Conservation (phyloP, 2,888 invertebrate species). For the Scaptomyza flava region DNA sequence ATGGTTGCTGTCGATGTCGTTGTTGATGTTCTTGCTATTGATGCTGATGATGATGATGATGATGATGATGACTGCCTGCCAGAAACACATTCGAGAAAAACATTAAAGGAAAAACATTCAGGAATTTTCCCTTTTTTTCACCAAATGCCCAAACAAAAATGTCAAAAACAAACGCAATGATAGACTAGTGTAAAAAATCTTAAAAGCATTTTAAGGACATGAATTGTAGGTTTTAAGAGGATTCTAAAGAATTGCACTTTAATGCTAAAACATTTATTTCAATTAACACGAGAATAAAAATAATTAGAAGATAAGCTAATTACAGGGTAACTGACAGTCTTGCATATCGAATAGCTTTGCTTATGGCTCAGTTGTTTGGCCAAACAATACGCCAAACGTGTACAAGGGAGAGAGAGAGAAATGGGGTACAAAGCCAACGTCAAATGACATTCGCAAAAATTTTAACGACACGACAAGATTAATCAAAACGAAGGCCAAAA, state of each 20-base stretch:
- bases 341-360: background rate
- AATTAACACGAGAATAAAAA: background rate
- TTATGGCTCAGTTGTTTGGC: slow-evolving; percentile 22
- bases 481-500: slow-evolving; percentile 68
- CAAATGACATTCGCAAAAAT: slow-evolving; percentile 78
- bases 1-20: slow-evolving; percentile 37
- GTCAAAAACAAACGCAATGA: background rate
- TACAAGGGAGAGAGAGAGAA: background rate
- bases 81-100: slow-evolving; percentile 40
- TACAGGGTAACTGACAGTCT: slow-evolving; percentile 11
- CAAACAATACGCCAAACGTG: slow-evolving; percentile 14
- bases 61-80: slow-evolving; percentile 57
- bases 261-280: background rate
- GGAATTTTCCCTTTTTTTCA: slow-evolving; percentile 42
- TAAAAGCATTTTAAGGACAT: no score
- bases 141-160: slow-evolving; percentile 16
- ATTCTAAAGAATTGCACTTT: no score
- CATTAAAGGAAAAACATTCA: slow-evolving; percentile 44
- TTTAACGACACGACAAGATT: slow-evolving; percentile 78
- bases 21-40: slow-evolving; percentile 22
- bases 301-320: no score
- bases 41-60: slow-evolving; percentile 16
- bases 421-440: slow-evolving; percentile 56
- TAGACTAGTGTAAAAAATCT: background rate
- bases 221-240: no score